Percentiles rank a stretch among this genome's conserved stretches.
These are phyloP conservation scores for Stichodactyla helianthus DNA, from an alignment of 64 coral and sea anemone species.

Conservation along the genomic window DNA sequence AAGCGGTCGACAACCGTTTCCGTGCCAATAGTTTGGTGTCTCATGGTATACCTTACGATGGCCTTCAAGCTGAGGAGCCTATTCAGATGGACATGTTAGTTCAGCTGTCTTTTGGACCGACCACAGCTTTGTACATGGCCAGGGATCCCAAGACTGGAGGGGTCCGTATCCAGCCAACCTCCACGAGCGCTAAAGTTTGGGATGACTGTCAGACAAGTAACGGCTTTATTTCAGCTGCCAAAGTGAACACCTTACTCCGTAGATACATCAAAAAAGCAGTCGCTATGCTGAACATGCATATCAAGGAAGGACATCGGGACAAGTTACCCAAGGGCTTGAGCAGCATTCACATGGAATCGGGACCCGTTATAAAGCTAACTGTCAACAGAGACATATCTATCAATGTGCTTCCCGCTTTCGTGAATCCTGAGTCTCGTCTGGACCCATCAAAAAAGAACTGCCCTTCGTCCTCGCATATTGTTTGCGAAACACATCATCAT, in stretches of 20 bases:
- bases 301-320: slow-evolving; percentile 66
- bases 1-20: slow-evolving; percentile 91
- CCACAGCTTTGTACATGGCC: slow-evolving; percentile 80
- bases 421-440: slow-evolving; percentile 77
- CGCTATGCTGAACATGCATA: slow-evolving; percentile 76
- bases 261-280: slow-evolving; percentile 95
- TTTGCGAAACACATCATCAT: slow-evolving; percentile 50
- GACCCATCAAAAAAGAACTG: slow-evolving; percentile 64
- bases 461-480: slow-evolving; percentile 82
- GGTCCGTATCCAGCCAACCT: slow-evolving; percentile 73
- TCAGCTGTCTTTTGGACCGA: slow-evolving; percentile 72
- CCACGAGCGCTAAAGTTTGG: slow-evolving; percentile 62
- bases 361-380: slow-evolving; percentile 63
- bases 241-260: slow-evolving; percentile 77
- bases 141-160: slow-evolving; percentile 55
- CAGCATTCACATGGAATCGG: slow-evolving; percentile 78
- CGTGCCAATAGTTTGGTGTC: slow-evolving; percentile 89
- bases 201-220: slow-evolving; percentile 85
- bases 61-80: slow-evolving; percentile 82
- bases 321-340: slow-evolving; percentile 76
- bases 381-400: slow-evolving; percentile 90
- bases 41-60: slow-evolving; percentile 90
- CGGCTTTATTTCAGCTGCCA: slow-evolving; percentile 78
- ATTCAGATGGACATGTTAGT: slow-evolving; percentile 91
- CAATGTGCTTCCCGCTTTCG: slow-evolving; percentile 79